Evolutionary conservation across 2,797 vertebrate genomes (phyloP).

Genomic region (Helostoma temminkii): DNA sequence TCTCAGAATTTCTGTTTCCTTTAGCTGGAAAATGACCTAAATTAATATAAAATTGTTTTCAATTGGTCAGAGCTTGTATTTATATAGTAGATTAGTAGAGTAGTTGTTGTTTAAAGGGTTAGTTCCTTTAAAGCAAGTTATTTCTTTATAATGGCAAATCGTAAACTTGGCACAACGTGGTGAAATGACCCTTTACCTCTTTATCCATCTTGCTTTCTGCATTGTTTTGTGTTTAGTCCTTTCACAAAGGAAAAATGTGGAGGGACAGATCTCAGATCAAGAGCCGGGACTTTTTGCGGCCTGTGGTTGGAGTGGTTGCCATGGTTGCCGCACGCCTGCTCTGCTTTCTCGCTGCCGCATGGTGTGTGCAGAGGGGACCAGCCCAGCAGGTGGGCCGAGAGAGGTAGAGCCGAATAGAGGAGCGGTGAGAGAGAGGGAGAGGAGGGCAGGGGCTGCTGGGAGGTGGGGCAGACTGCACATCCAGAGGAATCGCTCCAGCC

Average conservation of each 20-base stretch:
- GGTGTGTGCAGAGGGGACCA: conserved; percentile 39
- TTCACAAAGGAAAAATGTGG: not conserved
- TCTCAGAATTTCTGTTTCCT: not conserved
- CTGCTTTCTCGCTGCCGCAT: conserved; percentile 35
- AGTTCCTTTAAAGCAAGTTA: not conserved
- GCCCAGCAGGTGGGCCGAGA: conserved; percentile 74
- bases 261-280: conserved; percentile 24
- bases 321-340: conserved; percentile 55
- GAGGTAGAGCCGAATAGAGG: conserved; percentile 44
- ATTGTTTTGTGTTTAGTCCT: not conserved
- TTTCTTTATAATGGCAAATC: not conserved
- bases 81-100: not conserved
- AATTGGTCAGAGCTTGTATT: not conserved
- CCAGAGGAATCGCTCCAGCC: conserved; percentile 73
- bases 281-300: conserved; percentile 35
- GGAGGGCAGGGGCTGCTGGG: conserved; percentile 46
- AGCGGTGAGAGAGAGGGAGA: conserved; percentile 1
- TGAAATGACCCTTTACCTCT: not conserved
- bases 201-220: not conserved
- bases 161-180: no score
- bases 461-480: conserved; percentile 53
- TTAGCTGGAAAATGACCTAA: not conserved
- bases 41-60: not conserved
- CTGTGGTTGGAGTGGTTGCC: conserved; percentile 42
- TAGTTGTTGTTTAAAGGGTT: not conserved